Conservation (phyloP, 2,113 vertebrate genomes). For the Chaetodon trifascialis region DNA sequence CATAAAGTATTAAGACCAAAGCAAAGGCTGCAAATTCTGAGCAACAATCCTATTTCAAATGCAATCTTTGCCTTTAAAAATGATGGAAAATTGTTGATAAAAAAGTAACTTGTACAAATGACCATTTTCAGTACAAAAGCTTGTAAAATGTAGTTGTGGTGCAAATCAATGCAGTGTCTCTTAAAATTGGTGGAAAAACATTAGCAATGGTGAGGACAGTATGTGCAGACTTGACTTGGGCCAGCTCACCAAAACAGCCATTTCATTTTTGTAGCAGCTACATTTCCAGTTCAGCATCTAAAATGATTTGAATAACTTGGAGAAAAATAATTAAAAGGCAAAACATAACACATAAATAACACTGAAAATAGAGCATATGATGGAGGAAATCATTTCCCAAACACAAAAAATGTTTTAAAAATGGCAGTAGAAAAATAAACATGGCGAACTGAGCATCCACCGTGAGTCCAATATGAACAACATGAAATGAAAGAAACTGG, state of each 20-base stretch:
- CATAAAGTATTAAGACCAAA: constrained; percentile 69
- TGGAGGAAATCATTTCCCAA: constrained; percentile 46
- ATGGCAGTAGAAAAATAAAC: constrained; percentile 94
- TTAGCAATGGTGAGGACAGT: constrained; percentile 69
- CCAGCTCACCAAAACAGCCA: constrained; percentile 77
- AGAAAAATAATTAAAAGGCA: constrained; percentile 43
- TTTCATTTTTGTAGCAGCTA: constrained; percentile 90
- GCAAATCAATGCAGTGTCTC: constrained; percentile 79
- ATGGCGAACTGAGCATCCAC: constrained; percentile 87
- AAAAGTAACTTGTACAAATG: constrained; percentile 87
- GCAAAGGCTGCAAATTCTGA: constrained; percentile 83
- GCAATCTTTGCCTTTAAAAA: constrained; percentile 81
- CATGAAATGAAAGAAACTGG: constrained; percentile 82
- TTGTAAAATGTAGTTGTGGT: constrained; percentile 88
- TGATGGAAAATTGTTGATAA: constrained; percentile 87
- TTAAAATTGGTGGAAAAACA: constrained; percentile 62
- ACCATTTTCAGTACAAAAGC: constrained; percentile 87
- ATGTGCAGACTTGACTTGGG: constrained; percentile 75
- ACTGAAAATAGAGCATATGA: constrained; percentile 74
- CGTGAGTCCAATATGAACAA: constrained; percentile 86
- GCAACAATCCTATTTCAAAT: constrained; percentile 73
- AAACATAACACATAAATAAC: constrained; percentile 79
- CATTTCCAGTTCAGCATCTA: constrained; percentile 86
- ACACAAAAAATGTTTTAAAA: constrained; percentile 82
- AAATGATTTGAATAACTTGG: constrained; percentile 58